These are phyloP conservation scores for Mormyrus iriodes DNA, from an alignment of 2,113 vertebrate genomes.

Conservation along the genomic window DNA sequence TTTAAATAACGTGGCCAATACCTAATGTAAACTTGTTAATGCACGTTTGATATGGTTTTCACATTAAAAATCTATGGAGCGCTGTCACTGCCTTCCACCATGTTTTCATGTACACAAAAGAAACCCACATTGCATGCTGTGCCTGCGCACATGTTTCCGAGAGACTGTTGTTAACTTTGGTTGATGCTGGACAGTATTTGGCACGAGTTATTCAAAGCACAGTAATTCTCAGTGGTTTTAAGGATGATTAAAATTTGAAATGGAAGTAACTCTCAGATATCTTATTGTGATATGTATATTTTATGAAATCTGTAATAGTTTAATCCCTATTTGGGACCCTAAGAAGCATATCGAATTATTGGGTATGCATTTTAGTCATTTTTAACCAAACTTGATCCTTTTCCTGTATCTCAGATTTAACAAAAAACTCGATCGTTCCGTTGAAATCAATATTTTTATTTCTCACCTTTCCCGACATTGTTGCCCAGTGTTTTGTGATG, in stretches of 20 bases:
- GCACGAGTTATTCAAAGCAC: neutral
- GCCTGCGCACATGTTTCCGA: too few species aligned
- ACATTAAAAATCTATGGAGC: neutral
- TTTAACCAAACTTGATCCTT: neutral
- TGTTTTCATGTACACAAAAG: neutral
- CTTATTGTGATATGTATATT: too few species aligned
- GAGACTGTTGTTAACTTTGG: neutral
- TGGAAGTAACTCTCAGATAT: too few species aligned
- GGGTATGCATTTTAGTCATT: neutral
- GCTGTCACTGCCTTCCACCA: neutral
- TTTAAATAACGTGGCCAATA: too few species aligned
- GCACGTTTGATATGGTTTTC: neutral
- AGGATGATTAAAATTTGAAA: neutral
- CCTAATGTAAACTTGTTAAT: neutral
- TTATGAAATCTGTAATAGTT: neutral
- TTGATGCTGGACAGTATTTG: neutral
- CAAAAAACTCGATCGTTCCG: neutral
- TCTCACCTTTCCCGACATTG: neutral
- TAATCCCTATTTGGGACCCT: neutral
- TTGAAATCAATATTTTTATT: neutral
- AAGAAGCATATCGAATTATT: neutral
- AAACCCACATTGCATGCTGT: neutral
- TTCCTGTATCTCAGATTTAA: neutral
- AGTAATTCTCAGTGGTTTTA: neutral
- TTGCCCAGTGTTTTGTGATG: too few species aligned